Conservation (phyloP, 2,113 vertebrate species). For the Struthio camelus region DNA sequence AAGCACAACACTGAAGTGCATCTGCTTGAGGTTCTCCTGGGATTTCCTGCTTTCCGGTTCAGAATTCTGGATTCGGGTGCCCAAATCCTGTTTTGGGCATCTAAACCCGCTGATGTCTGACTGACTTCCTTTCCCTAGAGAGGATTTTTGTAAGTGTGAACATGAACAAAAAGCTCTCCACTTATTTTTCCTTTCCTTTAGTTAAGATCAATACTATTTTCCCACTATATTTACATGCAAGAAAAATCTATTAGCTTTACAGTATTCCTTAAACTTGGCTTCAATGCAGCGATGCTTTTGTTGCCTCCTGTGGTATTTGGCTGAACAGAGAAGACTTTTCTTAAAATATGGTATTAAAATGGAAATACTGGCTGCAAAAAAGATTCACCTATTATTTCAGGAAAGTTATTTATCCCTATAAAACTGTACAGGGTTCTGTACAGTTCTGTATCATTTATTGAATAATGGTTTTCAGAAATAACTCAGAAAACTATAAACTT, state of each 20-base stretch:
- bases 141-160: not conserved
- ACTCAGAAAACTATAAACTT: not conserved
- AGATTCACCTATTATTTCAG: not conserved
- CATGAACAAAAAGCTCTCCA: not conserved
- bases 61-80: not conserved
- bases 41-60: not conserved
- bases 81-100: not conserved
- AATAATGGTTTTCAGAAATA: not conserved
- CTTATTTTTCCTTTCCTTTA: not conserved
- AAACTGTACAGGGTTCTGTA: not conserved
- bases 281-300: not conserved
- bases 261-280: not conserved
- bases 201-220: not conserved
- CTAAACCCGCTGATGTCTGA: not conserved
- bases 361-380: not conserved
- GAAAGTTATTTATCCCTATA: not conserved
- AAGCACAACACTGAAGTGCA: not conserved
- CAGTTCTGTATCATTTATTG: not conserved
- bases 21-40: not conserved
- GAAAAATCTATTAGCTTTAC: not conserved
- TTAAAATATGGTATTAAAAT: not conserved
- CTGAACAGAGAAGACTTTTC: not conserved
- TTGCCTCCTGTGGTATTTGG: not conserved
- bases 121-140: not conserved
- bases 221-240: not conserved